Evolutionary conservation across 2,113 vertebrate species (phyloP).

Genomic region (Hemiscyllium ocellatum): DNA sequence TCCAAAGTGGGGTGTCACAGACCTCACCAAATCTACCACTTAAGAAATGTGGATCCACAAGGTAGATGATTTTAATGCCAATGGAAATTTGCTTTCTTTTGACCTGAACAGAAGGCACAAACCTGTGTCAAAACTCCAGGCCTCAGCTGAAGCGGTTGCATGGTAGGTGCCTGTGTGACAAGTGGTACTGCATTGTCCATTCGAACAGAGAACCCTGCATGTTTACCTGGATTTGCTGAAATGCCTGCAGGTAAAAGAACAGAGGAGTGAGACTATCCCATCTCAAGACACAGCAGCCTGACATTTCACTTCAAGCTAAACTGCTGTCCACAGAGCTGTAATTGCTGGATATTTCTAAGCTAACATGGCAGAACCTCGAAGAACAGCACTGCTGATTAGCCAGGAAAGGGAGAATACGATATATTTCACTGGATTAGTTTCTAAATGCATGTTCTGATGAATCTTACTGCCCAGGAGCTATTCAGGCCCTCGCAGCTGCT

Average conservation of each 20-base stretch:
- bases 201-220: slow-evolving; percentile 76
- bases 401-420: background rate
- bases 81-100: background rate
- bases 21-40: background rate
- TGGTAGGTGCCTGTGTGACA: slow-evolving; percentile 80
- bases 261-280: background rate
- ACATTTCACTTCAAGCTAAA: background rate
- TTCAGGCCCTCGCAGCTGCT: background rate
- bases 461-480: background rate
- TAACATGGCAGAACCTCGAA: background rate
- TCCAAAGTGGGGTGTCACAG: background rate
- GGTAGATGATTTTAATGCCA: background rate
- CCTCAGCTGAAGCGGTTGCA: slow-evolving; percentile 87
- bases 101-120: background rate
- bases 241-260: slow-evolving; percentile 61
- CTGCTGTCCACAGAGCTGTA: background rate
- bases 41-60: background rate
- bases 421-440: background rate
- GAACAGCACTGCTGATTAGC: background rate
- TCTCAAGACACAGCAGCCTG: background rate
- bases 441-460: background rate
- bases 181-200: slow-evolving; percentile 85
- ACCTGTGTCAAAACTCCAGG: slow-evolving; percentile 93
- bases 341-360: background rate
- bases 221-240: slow-evolving; percentile 75